Evolutionary conservation across 2,113 vertebrate species (phyloP), one percentile per base, ranked within the genome.

Genomic region (Ranitomeya variabilis): DNA sequence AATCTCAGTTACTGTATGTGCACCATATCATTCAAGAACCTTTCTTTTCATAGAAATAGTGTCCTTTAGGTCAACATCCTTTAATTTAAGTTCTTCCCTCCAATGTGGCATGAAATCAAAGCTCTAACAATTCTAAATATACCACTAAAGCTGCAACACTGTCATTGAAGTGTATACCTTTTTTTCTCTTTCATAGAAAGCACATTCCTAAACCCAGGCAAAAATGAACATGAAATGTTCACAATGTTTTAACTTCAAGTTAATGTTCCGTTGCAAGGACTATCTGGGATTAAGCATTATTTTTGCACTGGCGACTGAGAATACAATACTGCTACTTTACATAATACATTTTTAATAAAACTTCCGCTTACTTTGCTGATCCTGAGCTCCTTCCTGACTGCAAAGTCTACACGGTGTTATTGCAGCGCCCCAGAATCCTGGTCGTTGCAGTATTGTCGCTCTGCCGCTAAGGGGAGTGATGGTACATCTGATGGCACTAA

Each of bases 21-120:
- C 21, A 84, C 64, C 82, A 71, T 84, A 84, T 84, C 82, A 84
- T 84, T 83, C 81, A 52, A 12, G 62, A 21, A 54, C 62, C 16
- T 83, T 67, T 66, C 82, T 84, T 84, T 84, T 54, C 82, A 55
- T 71, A 84, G 82, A 69, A 84, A 71, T 55, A 71, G 82, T 26
- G 82, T 84, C 82, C 79, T 26, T 60, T 60, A 62, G 57, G 57
- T 14, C 55, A 62, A 62, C 23, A 37, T 81, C 79, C 82, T 84
- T 84, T 84, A 84, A 84, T 84, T 84, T 84, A 84, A 55, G 64
- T n/a, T 54, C 7, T 23, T 67, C 15, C 21, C 64, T 84, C 52
- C 82, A 55, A 55, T 84, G 62, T 84, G 82, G 82, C 64, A 71
- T 52, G 51, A 69, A 71, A 84, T 84, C 64, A 84, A 84, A 84